A percentile compares a stretch with the other conserved stretches of the same genome.
phyloP scores from a whole-genome alignment of 30 jellyfish, hydroid and myxozoan genomes.

The Aurelia aurita region DNA sequence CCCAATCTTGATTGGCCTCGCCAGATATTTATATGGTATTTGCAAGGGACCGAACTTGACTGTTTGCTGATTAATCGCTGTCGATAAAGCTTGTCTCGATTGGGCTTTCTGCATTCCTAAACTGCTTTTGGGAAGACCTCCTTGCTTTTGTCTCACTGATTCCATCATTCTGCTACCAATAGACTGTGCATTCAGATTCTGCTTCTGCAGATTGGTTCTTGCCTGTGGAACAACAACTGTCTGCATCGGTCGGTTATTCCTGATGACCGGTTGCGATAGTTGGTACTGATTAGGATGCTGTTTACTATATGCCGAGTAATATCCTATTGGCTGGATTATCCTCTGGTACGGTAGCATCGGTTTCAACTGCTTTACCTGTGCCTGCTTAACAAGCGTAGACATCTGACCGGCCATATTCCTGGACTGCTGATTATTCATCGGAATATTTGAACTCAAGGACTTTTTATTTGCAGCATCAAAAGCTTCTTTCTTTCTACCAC shows the following conservation, averaged over 20 bases:
- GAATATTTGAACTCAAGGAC: not conserved
- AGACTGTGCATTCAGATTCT: too few species aligned
- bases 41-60: constrained; percentile 49
- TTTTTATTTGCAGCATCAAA: not conserved
- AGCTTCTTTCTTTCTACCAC: not conserved
- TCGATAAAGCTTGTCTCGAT: not conserved
- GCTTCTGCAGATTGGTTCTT: not conserved
- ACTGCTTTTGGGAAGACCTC: constrained; percentile 1
- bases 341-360: constrained; percentile 46
- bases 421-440: not conserved
- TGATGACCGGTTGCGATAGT: not conserved
- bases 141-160: not conserved
- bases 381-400: not conserved
- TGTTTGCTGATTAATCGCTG: not conserved
- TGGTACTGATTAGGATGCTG: constrained; percentile 10
- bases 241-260: not conserved
- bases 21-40: constrained; percentile 51
- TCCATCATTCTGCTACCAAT: too few species aligned
- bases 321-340: not conserved
- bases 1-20: constrained; percentile 49
- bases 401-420: not conserved
- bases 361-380: not conserved
- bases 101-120: not conserved
- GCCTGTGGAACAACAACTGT: not conserved
- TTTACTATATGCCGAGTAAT: not conserved